These are phyloP conservation scores for Clytia hemisphaerica DNA, from an alignment of 30 jellyfish, hydroid and myxozoan species.

Conservation along the genomic window DNA sequence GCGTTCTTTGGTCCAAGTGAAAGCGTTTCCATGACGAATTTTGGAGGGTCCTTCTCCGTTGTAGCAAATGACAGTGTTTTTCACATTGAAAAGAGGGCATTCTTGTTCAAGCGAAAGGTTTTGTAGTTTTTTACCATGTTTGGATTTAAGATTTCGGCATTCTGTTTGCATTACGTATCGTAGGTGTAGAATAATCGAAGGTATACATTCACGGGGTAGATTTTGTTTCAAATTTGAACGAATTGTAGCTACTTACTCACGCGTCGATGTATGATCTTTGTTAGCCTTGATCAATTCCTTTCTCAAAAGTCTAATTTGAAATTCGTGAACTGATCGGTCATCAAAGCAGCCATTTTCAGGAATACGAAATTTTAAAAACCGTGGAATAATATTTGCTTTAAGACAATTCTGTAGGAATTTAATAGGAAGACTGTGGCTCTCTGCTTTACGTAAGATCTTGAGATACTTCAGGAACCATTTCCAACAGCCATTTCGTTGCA, in stretches of 20 bases:
- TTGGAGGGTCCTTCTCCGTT: constrained; percentile 3
- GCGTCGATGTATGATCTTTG: not conserved
- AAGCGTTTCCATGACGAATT: constrained; percentile 27
- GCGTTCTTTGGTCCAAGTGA: constrained; percentile 26
- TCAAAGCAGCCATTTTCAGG: no score
- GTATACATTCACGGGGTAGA: no score
- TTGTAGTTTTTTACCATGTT: constrained; percentile 3
- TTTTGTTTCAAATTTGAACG: no score
- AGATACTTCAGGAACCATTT: constrained; percentile 2
- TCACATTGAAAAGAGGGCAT: constrained; percentile 22
- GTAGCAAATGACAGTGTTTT: constrained; percentile 21
- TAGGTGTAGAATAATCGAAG: constrained; percentile 19
- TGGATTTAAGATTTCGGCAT: not conserved
- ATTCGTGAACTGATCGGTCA: no score
- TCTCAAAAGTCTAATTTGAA: no score
- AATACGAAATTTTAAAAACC: no score
- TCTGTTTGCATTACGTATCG: constrained; percentile 17
- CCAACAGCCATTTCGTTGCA: constrained; percentile 19
- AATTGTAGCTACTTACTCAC: no score
- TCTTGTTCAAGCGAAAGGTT: constrained; percentile 26
- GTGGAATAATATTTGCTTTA: not conserved
- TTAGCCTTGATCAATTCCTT: no score
- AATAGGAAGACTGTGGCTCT: constrained; percentile 13
- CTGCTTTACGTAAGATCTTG: constrained; percentile 1
- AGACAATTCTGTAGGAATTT: not conserved